Evolutionary conservation across 53 echinoderm and acorn worm genomes (phyloP).

Genomic region (Holothuria scabra): DNA sequence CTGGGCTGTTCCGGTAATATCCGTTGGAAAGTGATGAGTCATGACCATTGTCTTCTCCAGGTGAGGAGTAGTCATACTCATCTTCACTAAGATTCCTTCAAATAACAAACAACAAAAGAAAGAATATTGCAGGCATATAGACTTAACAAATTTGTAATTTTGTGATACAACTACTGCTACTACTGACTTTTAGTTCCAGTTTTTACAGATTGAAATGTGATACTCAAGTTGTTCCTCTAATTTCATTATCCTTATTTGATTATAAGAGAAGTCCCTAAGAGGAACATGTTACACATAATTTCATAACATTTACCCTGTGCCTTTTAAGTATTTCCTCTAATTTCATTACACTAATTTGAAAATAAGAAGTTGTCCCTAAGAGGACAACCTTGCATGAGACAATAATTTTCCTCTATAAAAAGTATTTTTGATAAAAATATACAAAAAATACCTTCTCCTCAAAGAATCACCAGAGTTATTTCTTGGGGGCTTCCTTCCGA

Average conservation of each 20-base stretch:
- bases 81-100: conserved; percentile 29
- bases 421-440: not conserved
- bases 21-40: conserved; percentile 48
- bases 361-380: no score
- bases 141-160: not conserved
- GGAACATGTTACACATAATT: not conserved
- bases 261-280: no score
- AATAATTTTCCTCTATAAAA: not conserved
- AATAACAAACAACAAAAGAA: no score
- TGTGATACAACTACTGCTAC: not conserved
- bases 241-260: no score
- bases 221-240: no score
- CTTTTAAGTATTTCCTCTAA: not conserved
- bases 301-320: not conserved
- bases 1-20: conserved; percentile 60
- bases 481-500: conserved; percentile 42
- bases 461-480: conserved; percentile 69
- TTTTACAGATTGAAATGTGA: not conserved
- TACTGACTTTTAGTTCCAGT: not conserved
- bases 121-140: not conserved
- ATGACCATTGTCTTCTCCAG: conserved; percentile 17
- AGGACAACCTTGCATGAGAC: not conserved
- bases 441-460: conserved; percentile 46
- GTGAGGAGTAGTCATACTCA: conserved; percentile 29
- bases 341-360: not conserved